phyloP scores from a whole-genome alignment of 2,888 invertebrate species.

The Chelonus formosanus region DNA sequence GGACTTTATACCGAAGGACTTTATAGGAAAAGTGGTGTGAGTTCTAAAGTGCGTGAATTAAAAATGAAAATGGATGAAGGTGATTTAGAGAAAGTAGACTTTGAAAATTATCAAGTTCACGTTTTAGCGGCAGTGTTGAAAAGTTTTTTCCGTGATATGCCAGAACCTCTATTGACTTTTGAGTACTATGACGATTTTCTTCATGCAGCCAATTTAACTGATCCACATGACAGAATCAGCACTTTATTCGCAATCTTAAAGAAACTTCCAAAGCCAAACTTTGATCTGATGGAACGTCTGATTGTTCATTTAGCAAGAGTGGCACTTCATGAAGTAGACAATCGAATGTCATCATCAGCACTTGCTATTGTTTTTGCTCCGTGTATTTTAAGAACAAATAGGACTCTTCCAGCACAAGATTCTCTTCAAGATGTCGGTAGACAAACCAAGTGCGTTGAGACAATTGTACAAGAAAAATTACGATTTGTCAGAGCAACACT shows the following conservation, averaged over 20 bases:
- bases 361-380: constrained; percentile 95
- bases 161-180: constrained; percentile 91
- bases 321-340: constrained; percentile 84
- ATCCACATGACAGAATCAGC: constrained; percentile 82
- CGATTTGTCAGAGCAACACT: constrained; percentile 84
- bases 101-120: constrained; percentile 86
- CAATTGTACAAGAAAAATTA: constrained; percentile 88
- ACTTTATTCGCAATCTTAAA: constrained; percentile 87
- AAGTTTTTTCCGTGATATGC: constrained; percentile 89
- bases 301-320: constrained; percentile 93
- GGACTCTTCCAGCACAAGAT: constrained; percentile 88
- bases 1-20: constrained; percentile 93
- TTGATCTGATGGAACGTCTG: constrained; percentile 88
- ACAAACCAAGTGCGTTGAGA: constrained; percentile 90
- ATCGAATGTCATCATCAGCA: constrained; percentile 91
- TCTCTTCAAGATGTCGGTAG: constrained; percentile 89
- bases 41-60: constrained; percentile 82
- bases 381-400: constrained; percentile 88
- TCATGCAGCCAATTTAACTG: constrained; percentile 84
- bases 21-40: constrained; percentile 90
- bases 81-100: constrained; percentile 76
- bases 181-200: constrained; percentile 95
- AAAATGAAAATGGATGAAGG: constrained; percentile 79
- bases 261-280: constrained; percentile 88
- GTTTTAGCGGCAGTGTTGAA: constrained; percentile 90